A percentile compares a stretch with the other conserved stretches of the same genome.
These are phyloP conservation scores for Harpalus rufipes DNA, from an alignment of 2,888 invertebrate species.

Conservation along the genomic window DNA sequence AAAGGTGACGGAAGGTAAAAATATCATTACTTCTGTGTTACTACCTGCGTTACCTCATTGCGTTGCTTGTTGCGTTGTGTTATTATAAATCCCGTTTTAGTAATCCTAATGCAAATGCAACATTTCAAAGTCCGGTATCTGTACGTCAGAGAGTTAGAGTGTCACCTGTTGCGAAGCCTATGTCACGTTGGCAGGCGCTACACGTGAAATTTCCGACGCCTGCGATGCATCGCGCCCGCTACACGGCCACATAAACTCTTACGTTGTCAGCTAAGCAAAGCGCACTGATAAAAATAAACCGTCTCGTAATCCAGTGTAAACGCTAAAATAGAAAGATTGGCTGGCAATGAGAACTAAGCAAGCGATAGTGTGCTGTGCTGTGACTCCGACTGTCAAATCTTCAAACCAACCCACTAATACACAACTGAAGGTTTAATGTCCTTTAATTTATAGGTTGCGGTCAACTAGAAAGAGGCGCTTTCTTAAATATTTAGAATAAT, in stretches of 20 bases:
- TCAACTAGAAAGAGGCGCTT: conserved; percentile 28
- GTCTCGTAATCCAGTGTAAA: conserved; percentile 63
- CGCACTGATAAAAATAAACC: conserved; percentile 61
- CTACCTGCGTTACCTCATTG: too few species aligned
- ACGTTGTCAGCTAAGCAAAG: conserved; percentile 53
- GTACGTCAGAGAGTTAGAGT: conserved; percentile 37
- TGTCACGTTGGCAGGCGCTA: conserved; percentile 3
- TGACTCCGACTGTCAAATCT: conserved; percentile 17
- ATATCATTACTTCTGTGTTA: too few species aligned
- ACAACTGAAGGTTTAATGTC: conserved; percentile 34
- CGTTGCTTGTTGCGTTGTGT: neutral
- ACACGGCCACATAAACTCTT: conserved; percentile 37
- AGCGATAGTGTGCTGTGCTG: conserved; percentile 36
- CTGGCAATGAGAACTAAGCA: conserved; percentile 37
- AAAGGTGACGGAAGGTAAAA: too few species aligned
- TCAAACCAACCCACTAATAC: neutral
- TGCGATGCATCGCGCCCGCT: neutral
- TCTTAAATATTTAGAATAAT: conserved; percentile 5
- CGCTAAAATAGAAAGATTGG: conserved; percentile 54
- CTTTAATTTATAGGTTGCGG: conserved; percentile 39
- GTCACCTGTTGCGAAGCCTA: conserved; percentile 42
- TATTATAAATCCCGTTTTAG: neutral
- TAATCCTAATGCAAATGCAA: neutral
- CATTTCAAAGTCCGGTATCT: neutral
- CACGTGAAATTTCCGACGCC: too few species aligned